Evolutionary conservation across 2,113 vertebrate genomes (phyloP).

Genomic region (Cyanistes caeruleus): DNA sequence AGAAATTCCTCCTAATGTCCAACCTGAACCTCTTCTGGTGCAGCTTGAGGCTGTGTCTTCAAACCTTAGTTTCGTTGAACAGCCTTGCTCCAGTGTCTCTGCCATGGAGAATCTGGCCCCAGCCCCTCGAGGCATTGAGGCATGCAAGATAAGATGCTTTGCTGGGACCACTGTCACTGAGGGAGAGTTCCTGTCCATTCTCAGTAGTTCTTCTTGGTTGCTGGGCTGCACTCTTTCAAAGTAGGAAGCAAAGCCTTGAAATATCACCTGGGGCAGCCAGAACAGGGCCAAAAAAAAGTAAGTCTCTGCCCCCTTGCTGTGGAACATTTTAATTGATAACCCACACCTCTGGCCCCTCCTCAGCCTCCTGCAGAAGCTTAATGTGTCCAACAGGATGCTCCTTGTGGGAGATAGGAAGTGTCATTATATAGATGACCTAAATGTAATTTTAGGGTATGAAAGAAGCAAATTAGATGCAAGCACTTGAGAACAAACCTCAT

Average conservation of each 20-base stretch:
- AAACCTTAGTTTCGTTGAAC: not conserved
- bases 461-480: not conserved
- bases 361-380: not conserved
- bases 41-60: not conserved
- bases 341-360: accelerated
- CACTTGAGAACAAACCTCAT: not conserved
- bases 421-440: not conserved
- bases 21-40: not conserved
- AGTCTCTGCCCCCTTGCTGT: not conserved
- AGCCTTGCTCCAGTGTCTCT: not conserved
- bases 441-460: not conserved
- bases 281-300: not conserved
- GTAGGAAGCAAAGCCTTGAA: not conserved
- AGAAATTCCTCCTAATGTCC: not conserved
- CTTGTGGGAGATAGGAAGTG: not conserved
- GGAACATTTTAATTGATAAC: not conserved
- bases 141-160: not conserved
- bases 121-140: not conserved
- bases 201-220: not conserved
- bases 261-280: not conserved
- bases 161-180: not conserved
- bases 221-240: not conserved
- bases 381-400: accelerated
- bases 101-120: not conserved
- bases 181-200: not conserved